These are phyloP conservation scores for Tetheella fluctuosa DNA, from an alignment of 2,888 invertebrate genomes.

Conservation along the genomic window DNA sequence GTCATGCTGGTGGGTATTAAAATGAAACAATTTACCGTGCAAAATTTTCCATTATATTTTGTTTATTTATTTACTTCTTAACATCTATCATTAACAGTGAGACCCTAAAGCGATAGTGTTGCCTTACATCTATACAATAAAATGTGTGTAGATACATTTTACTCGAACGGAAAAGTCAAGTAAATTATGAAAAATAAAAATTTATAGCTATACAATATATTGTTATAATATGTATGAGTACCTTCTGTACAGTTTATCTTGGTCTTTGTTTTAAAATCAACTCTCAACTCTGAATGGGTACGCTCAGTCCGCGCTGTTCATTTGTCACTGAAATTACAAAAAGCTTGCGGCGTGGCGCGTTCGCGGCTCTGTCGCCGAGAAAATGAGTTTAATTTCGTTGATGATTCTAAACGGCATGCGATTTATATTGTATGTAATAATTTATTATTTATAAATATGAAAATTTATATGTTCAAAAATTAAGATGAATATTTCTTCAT, in stretches of 20 bases:
- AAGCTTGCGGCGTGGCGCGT: constrained; percentile 63
- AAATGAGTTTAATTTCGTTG: constrained; percentile 72
- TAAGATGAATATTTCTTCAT: too few relatives aligned
- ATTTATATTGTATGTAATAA: constrained; percentile 20
- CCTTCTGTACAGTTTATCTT: constrained; percentile 16
- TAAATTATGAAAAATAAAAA: too few relatives aligned
- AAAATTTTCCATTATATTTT: too few relatives aligned
- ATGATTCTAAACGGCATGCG: constrained; percentile 47
- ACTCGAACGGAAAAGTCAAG: too few relatives aligned
- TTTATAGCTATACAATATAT: too few relatives aligned
- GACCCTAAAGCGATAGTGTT: too few relatives aligned
- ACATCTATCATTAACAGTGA: too few relatives aligned
- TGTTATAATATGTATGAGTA: background rate
- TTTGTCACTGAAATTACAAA: constrained; percentile 78
- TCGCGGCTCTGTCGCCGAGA: constrained; percentile 45
- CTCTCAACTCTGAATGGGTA: constrained; percentile 42
- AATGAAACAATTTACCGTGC: too few relatives aligned
- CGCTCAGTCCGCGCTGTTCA: constrained; percentile 61
- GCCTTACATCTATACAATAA: too few relatives aligned
- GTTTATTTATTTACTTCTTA: too few relatives aligned
- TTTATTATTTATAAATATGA: background rate
- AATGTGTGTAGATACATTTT: too few relatives aligned
- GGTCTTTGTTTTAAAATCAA: constrained; percentile 60
- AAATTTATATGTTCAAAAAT: background rate
- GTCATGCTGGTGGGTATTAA: too few relatives aligned